phyloP scores from a whole-genome alignment of 2,113 vertebrate genomes.

The Corythoichthys haematopterus region DNA sequence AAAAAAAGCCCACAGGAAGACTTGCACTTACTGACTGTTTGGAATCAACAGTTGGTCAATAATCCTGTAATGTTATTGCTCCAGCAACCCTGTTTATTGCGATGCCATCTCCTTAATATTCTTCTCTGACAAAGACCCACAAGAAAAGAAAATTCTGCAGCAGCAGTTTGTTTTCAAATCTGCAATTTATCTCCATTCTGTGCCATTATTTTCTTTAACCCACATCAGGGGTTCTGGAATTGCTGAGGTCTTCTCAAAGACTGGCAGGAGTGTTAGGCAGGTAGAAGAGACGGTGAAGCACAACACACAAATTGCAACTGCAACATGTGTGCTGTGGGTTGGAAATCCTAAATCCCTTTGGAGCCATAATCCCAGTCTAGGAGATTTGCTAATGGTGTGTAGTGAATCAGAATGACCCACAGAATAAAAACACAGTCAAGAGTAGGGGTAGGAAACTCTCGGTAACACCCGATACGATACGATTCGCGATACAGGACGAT shows the following conservation, averaged over 20 bases:
- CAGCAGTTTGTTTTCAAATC: conserved; percentile 6
- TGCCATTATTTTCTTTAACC: conserved; percentile 11
- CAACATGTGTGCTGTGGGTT: conserved; percentile 68
- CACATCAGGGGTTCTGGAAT: conserved; percentile 6
- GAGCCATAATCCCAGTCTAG: conserved; percentile 76
- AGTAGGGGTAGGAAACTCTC: no score
- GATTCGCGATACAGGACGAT: no score
- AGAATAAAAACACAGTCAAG: conserved; percentile 1
- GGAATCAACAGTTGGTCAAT: conserved; percentile 48
- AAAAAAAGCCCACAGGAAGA: background rate
- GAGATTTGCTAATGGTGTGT: conserved; percentile 73
- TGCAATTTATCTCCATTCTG: conserved; percentile 23
- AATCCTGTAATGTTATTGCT: conserved; percentile 20
- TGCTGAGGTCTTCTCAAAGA: conserved; percentile 14
- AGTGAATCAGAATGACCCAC: conserved; percentile 28
- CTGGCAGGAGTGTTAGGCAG: background rate
- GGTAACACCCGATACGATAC: no score
- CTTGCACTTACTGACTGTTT: conserved; percentile 3
- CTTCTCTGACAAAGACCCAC: conserved; percentile 18
- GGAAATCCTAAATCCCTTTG: conserved; percentile 79
- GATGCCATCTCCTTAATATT: conserved; percentile 25
- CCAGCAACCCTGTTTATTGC: conserved; percentile 28
- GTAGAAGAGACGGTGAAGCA: conserved; percentile 21
- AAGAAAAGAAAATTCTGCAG: conserved; percentile 7
- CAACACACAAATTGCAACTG: conserved; percentile 29